Conservation (phyloP, 2,113 vertebrate species). For the Oostethus manadensis region DNA sequence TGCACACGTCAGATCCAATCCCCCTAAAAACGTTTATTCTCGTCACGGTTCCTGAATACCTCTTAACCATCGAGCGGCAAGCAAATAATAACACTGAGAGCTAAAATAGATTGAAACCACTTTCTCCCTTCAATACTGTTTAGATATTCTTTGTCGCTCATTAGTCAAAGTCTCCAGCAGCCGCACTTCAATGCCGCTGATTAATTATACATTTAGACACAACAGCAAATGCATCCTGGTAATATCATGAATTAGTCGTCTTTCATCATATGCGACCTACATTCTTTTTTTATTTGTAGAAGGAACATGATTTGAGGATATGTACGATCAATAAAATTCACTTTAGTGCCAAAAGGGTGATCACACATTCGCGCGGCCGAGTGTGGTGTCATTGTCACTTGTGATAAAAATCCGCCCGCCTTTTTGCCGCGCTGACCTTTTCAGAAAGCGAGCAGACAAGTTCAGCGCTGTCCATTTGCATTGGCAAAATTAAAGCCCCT, state of each 20-base stretch:
- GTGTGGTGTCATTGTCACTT: constrained; percentile 34
- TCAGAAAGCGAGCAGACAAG: constrained; percentile 24
- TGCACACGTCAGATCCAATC: constrained; percentile 38
- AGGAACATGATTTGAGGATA: too few species aligned
- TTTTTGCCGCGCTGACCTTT: constrained; percentile 39
- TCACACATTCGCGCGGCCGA: background rate
- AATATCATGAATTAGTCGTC: constrained; percentile 51
- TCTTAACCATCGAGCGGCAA: constrained; percentile 24
- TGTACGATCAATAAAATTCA: background rate
- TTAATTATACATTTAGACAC: constrained; percentile 55
- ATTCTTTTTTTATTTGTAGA: constrained; percentile 29
- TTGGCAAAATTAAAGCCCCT: constrained; percentile 26
- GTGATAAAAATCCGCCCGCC: constrained; percentile 7
- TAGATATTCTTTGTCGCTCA: constrained; percentile 31
- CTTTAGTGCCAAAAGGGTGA: background rate
- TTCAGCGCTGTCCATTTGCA: constrained; percentile 30
- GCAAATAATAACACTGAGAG: constrained; percentile 9
- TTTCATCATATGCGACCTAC: constrained; percentile 39
- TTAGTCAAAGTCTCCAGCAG: constrained; percentile 20
- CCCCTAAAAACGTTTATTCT: constrained; percentile 29
- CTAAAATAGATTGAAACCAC: constrained; percentile 7
- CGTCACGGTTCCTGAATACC: constrained; percentile 39
- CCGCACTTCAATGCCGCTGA: constrained; percentile 28
- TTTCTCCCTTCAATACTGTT: constrained; percentile 13
- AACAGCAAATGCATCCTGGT: constrained; percentile 27